A percentile compares a stretch with the other conserved stretches of the same genome.
Conservation (phyloP, 2,888 invertebrate genomes). For the Meganola albula region DNA sequence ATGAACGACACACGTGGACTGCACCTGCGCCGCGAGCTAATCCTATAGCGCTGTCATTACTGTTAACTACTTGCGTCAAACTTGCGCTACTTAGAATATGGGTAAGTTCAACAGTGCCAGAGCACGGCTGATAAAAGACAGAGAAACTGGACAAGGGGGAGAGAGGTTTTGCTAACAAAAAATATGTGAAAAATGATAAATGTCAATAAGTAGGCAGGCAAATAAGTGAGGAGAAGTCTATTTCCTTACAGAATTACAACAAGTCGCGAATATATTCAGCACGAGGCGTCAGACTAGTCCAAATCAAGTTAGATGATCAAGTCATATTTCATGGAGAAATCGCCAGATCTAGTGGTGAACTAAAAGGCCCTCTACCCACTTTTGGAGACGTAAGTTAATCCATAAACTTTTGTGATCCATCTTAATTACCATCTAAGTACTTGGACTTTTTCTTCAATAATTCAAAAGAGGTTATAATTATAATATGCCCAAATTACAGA, state of each 20-base stretch:
- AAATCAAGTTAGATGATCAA: conserved; percentile 82
- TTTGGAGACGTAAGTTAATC: conserved; percentile 85
- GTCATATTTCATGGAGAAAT: conserved; percentile 90
- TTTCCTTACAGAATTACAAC: conserved; percentile 86
- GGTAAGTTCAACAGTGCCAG: conserved; percentile 67
- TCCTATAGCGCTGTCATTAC: conserved; percentile 79
- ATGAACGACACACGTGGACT: conserved; percentile 88
- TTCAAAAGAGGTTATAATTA: neutral
- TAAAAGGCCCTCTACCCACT: conserved; percentile 82
- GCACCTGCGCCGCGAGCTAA: conserved; percentile 79
- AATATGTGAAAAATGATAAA: no score
- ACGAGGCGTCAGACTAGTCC: conserved; percentile 84
- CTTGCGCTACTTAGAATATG: conserved; percentile 83
- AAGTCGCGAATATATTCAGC: conserved; percentile 91
- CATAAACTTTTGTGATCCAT: no score
- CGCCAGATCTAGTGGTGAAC: conserved; percentile 85
- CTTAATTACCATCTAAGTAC: no score
- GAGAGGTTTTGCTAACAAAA: no score
- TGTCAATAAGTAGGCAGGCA: no score
- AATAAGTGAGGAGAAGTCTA: no score
- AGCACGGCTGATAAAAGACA: no score
- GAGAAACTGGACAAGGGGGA: no score
- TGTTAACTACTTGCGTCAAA: conserved; percentile 71
- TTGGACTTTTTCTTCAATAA: neutral
- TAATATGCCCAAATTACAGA: conserved; percentile 66